These are phyloP conservation scores for Trichogramma dendrolimi DNA, from an alignment of 2,888 invertebrate genomes.

Conservation along the genomic window DNA sequence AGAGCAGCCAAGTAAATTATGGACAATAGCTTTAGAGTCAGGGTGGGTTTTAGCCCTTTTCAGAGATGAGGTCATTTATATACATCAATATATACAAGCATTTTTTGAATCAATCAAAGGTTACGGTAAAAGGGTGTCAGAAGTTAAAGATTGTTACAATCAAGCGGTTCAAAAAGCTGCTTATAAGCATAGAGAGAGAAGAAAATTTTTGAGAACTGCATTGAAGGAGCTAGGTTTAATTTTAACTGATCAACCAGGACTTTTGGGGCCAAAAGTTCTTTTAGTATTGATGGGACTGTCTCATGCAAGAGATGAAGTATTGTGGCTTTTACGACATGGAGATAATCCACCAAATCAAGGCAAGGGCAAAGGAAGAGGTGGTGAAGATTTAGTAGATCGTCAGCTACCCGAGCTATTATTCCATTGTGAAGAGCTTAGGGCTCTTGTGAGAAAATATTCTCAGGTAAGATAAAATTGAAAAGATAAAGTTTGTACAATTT, in stretches of 20 bases:
- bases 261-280: slow-evolving; percentile 94
- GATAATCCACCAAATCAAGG: slow-evolving; percentile 85
- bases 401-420: slow-evolving; percentile 95
- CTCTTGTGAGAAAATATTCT: slow-evolving; percentile 90
- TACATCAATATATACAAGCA: slow-evolving; percentile 86
- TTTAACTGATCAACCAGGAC: slow-evolving; percentile 95
- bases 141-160: slow-evolving; percentile 92
- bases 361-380: slow-evolving; percentile 78
- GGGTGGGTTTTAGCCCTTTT: slow-evolving; percentile 93
- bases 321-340: slow-evolving; percentile 93
- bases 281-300: slow-evolving; percentile 95
- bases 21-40: slow-evolving; percentile 86
- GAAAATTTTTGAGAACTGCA: slow-evolving; percentile 93
- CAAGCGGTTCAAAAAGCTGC: slow-evolving; percentile 88
- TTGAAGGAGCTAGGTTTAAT: slow-evolving; percentile 92
- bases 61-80: slow-evolving; percentile 94
- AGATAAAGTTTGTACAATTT: neutral
- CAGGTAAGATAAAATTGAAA: slow-evolving; percentile 53
- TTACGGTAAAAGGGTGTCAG: slow-evolving; percentile 84
- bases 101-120: slow-evolving; percentile 96
- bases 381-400: slow-evolving; percentile 92
- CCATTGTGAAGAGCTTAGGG: slow-evolving; percentile 95
- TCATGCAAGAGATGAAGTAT: slow-evolving; percentile 93
- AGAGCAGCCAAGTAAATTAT: slow-evolving; percentile 80
- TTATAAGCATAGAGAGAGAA: slow-evolving; percentile 86